Evolutionary conservation across 1,140 invertebrate genomes (phyloP).

Genomic region (Aphidius gifuensis): DNA sequence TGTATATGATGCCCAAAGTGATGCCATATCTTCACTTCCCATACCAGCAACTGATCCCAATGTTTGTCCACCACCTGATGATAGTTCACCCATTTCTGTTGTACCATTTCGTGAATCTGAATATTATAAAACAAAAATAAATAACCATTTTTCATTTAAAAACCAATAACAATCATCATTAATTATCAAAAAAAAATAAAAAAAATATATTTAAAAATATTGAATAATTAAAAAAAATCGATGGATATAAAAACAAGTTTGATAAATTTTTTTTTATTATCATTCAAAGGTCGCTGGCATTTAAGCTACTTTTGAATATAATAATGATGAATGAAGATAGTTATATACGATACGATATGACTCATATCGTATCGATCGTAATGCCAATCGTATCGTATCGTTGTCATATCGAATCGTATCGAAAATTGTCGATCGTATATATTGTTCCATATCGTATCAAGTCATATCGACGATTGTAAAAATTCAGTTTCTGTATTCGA

Average conservation of each 20-base stretch:
- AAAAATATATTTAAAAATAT: background rate
- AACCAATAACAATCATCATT: slow-evolving; percentile 1
- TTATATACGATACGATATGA: too few relatives aligned
- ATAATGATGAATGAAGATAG: slow-evolving; percentile 14
- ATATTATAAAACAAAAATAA: too few relatives aligned
- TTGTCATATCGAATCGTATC: too few relatives aligned
- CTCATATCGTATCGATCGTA: too few relatives aligned
- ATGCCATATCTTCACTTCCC: slow-evolving; percentile 67
- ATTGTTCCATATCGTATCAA: too few relatives aligned
- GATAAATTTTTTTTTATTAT: slow-evolving; percentile 1
- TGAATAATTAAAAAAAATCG: background rate
- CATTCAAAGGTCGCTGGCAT: background rate
- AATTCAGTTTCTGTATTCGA: too few relatives aligned
- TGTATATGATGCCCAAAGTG: slow-evolving; percentile 75
- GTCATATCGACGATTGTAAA: too few relatives aligned
- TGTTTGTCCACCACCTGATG: slow-evolving; percentile 40
- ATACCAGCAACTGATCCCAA: slow-evolving; percentile 43
- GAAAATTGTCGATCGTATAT: too few relatives aligned
- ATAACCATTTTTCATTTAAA: too few relatives aligned
- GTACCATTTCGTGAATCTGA: slow-evolving; percentile 51
- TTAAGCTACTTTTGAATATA: too few relatives aligned
- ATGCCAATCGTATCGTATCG: too few relatives aligned
- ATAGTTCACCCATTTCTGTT: slow-evolving; percentile 45
- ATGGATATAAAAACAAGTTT: background rate
- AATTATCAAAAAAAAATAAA: background rate